These are phyloP conservation scores for Upupa epops DNA, from an alignment of 2,113 vertebrate species.

Conservation along the genomic window DNA sequence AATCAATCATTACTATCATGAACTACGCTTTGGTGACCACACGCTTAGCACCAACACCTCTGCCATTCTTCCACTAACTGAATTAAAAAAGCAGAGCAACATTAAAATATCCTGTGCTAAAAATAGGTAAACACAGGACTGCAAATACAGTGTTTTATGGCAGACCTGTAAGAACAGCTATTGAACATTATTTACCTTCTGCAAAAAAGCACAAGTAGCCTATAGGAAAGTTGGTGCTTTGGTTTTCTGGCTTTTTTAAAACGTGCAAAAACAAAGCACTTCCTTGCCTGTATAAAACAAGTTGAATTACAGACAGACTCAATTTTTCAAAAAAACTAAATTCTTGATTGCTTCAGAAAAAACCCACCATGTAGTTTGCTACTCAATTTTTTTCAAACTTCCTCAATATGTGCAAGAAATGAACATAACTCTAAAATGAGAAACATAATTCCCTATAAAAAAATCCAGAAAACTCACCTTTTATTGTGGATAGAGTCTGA, in stretches of 20 bases:
- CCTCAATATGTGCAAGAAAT: neutral
- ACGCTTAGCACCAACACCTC: neutral
- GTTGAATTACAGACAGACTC: neutral
- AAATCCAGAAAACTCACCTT: constrained; percentile 67
- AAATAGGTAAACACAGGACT: neutral
- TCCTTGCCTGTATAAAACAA: neutral
- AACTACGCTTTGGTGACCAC: neutral
- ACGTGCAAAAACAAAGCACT: neutral
- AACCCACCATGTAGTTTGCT: neutral
- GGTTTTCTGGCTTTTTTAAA: neutral
- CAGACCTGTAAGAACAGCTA: neutral
- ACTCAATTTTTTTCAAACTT: neutral
- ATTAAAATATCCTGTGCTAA: neutral
- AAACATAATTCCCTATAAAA: constrained; percentile 1
- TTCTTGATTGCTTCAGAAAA: neutral
- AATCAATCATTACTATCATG: neutral
- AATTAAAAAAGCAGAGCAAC: neutral
- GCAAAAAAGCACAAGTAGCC: neutral
- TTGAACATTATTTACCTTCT: neutral
- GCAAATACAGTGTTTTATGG: neutral
- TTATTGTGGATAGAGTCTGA: neutral
- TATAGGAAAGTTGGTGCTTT: neutral
- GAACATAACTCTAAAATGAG: neutral
- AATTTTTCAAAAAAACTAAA: neutral
- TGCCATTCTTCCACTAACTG: neutral